These are phyloP conservation scores for Chesias legatella DNA, from an alignment of 2,888 invertebrate genomes.

Conservation along the genomic window DNA sequence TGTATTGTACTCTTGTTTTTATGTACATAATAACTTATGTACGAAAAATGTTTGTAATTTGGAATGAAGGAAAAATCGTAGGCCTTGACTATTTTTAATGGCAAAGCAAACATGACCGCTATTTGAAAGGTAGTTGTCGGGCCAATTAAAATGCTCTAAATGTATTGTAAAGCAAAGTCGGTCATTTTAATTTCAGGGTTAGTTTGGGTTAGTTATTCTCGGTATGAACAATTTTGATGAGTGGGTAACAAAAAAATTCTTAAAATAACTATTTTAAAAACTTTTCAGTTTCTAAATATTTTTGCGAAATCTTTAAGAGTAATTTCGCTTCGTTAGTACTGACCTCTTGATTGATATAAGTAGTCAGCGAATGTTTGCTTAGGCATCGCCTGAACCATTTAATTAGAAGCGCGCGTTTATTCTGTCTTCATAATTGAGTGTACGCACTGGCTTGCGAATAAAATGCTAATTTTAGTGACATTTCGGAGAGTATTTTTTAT, in stretches of 20 bases:
- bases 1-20: conserved; percentile 34
- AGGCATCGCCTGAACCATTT: conserved; percentile 53
- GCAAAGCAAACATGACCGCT: conserved; percentile 33
- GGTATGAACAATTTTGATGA: conserved; percentile 18
- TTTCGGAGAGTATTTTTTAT: too few relatives aligned
- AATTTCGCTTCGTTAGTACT: too few relatives aligned
- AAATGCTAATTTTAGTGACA: neutral
- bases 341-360: conserved; percentile 40
- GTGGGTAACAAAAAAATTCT: conserved; percentile 5
- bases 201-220: conserved; percentile 10
- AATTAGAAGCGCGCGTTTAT: conserved; percentile 64
- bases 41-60: conserved; percentile 30
- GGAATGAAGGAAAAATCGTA: conserved; percentile 20
- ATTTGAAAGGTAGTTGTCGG: conserved; percentile 32
- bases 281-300: too few relatives aligned
- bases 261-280: conserved; percentile 3
- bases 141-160: conserved; percentile 31
- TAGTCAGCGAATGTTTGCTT: conserved; percentile 60
- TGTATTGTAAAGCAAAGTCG: conserved; percentile 9
- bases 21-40: conserved; percentile 32
- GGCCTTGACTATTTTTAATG: conserved; percentile 17
- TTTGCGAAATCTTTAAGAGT: neutral
- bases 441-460: conserved; percentile 2
- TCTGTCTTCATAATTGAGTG: conserved; percentile 31
- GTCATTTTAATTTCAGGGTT: conserved; percentile 14